Base-by-base conservation (phyloP, 1,140 invertebrate species). In the Aleiodes sp. region DNA sequence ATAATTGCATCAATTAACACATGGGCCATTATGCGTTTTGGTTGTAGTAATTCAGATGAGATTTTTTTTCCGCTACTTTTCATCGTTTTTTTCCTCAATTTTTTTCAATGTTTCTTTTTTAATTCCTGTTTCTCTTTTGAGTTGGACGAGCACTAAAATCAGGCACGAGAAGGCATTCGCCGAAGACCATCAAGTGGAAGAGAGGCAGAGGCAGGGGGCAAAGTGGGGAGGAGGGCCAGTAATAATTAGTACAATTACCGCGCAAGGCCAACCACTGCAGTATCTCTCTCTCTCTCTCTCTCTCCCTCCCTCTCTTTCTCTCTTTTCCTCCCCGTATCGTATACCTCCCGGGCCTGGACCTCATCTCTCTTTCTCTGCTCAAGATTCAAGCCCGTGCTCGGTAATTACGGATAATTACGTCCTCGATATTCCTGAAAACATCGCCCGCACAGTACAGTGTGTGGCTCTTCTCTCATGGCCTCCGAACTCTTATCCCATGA, bases 191-290 rank as follows among this genome's bases (percentile, higher is more conserved):
- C 60, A 63, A 31, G 67, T 29, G 60, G 29, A 69, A 66, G 70
- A 41, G 72, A 61, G 56, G 68, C 41, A 65, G 39, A 61, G 63
- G 46, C 61, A 72, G 61, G 46, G 29, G 69, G 52, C 56, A 67
- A 60, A 70, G 63, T 52, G 70, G 64, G 74, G 68, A 65, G 73
- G 24, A 71, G 70, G 73, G 74, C 76, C 76, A 73, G 78, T 81
- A 85, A 85, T 85, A 84, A 84, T 84, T 85, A 84, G 82, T 83
- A 84, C 82, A 83, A 84, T 84, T 85, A 83, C 82, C 72, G 78
- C 74, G 77, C 82, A 83, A 83, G 82, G 81, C 82, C 80, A 81
- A 83, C 82, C 82, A 82, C 80, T 77, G 76, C 35, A 67, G 64
- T 78, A 78, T 66, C 62, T 80, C 72, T 68, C 75, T 59, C 28